Percentiles rank a stretch among this genome's conserved stretches.
Conservation (phyloP, 2,888 invertebrate species). For the Norana najaformis region DNA sequence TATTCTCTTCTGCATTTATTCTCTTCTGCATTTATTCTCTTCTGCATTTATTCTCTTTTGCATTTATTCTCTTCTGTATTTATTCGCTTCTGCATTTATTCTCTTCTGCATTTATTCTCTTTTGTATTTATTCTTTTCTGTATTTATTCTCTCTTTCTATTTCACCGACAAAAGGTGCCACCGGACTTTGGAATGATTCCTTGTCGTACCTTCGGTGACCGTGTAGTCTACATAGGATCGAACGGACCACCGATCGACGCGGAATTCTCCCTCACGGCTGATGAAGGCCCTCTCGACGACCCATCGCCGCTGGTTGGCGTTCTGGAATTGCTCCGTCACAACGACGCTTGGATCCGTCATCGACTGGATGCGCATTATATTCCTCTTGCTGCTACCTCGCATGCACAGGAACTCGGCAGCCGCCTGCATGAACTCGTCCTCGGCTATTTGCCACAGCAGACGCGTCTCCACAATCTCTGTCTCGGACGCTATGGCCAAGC, state of each 20-base stretch:
- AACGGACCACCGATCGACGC: constrained; percentile 33
- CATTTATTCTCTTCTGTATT: too few species aligned
- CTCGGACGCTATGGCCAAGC: not conserved
- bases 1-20: too few species aligned
- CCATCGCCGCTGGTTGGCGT: constrained; percentile 32
- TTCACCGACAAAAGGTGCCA: too few species aligned
- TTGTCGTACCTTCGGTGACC: constrained; percentile 23
- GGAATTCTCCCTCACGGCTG: constrained; percentile 20
- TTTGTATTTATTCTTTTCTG: too few species aligned
- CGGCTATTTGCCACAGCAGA: not conserved
- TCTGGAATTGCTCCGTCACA: not conserved
- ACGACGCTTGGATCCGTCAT: not conserved
- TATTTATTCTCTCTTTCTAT: too few species aligned
- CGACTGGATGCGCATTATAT: constrained; percentile 26
- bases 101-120: too few species aligned
- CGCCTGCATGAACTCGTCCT: not conserved
- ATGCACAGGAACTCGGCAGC: constrained; percentile 32
- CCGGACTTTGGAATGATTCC: too few species aligned
- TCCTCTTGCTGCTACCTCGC: not conserved
- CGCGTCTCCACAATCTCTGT: constrained; percentile 31
- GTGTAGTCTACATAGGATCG: constrained; percentile 32
- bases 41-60: too few species aligned
- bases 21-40: too few species aligned
- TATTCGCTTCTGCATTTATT: too few species aligned
- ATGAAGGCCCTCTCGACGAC: constrained; percentile 33